These are phyloP conservation scores for Parauchenoglanis punctatus DNA, from an alignment of 2,797 vertebrate species.

Conservation along the genomic window DNA sequence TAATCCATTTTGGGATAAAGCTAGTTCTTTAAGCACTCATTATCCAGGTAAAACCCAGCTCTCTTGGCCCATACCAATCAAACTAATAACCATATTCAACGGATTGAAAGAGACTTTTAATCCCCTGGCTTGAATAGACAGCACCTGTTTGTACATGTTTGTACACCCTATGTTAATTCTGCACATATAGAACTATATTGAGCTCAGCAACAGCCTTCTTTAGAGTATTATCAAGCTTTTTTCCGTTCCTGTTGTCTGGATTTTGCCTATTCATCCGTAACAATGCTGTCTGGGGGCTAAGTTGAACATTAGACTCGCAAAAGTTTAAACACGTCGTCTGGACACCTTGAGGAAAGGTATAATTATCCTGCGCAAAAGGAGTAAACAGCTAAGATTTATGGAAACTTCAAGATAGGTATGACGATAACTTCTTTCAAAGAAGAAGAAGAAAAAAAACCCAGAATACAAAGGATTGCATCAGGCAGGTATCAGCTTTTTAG, in stretches of 20 bases:
- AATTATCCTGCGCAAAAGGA: slow-evolving; percentile 34
- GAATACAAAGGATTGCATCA: slow-evolving; percentile 25
- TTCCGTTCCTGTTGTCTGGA: slow-evolving; percentile 1
- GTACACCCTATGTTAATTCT: not conserved
- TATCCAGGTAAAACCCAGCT: slow-evolving; percentile 21
- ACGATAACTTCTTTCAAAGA: slow-evolving; percentile 40
- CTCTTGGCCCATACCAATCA: slow-evolving; percentile 46
- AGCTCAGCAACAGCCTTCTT: not conserved
- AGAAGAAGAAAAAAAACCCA: not conserved
- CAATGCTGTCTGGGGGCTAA: slow-evolving; percentile 41
- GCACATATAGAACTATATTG: not conserved
- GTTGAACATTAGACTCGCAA: slow-evolving; percentile 15
- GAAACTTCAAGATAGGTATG: slow-evolving; percentile 43
- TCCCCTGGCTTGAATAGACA: slow-evolving; percentile 51
- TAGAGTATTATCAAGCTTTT: slow-evolving; percentile 15
- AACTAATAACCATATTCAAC: slow-evolving; percentile 40
- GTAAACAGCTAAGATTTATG: slow-evolving; percentile 42
- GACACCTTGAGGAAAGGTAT: slow-evolving; percentile 42
- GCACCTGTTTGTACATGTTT: slow-evolving; percentile 48
- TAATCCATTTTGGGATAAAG: slow-evolving; percentile 7
- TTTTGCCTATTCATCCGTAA: slow-evolving; percentile 25
- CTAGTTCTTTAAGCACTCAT: not conserved
- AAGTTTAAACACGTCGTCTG: slow-evolving; percentile 27
- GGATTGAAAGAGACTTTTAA: slow-evolving; percentile 47
- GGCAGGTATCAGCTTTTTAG: not conserved